phyloP scores from a whole-genome alignment of 2,113 vertebrate species.

The Ginglymostoma cirratum region DNA sequence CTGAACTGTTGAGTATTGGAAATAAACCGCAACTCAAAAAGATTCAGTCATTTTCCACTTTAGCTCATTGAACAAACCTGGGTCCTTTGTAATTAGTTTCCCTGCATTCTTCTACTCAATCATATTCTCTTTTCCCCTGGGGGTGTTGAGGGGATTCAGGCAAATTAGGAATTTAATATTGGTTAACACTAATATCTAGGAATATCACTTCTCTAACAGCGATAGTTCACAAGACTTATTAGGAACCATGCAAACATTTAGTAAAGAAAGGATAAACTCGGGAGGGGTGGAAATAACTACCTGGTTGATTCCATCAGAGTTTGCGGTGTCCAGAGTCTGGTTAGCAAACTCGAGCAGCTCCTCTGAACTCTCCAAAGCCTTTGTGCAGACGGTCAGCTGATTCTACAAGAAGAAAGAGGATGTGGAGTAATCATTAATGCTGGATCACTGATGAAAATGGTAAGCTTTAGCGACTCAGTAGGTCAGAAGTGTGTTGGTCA shows the following conservation, averaged over 20 bases:
- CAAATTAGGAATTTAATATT: neutral
- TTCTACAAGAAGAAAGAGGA: constrained; percentile 52
- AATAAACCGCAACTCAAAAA: neutral
- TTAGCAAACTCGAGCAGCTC: constrained; percentile 87
- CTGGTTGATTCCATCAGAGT: constrained; percentile 71
- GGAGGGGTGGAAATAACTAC: constrained; percentile 48
- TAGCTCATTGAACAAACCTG: neutral
- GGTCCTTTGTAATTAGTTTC: neutral
- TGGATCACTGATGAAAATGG: neutral
- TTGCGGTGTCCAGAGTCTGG: constrained; percentile 74
- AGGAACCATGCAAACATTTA: neutral
- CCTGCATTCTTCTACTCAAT: neutral
- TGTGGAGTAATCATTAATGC: neutral
- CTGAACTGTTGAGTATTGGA: neutral
- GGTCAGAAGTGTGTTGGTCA: neutral
- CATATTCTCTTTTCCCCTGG: neutral
- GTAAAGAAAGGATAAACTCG: neutral
- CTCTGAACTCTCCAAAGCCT: constrained; percentile 90
- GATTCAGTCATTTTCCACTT: neutral
- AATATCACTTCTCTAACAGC: neutral
- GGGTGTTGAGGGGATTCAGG: neutral
- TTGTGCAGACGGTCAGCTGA: constrained; percentile 78
- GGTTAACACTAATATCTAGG: neutral
- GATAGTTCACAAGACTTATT: neutral
- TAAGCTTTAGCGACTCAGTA: neutral